Percentiles rank a stretch among this genome's conserved stretches.
phyloP scores from a whole-genome alignment of 1,140 invertebrate species.

The Drosophila tani region DNA sequence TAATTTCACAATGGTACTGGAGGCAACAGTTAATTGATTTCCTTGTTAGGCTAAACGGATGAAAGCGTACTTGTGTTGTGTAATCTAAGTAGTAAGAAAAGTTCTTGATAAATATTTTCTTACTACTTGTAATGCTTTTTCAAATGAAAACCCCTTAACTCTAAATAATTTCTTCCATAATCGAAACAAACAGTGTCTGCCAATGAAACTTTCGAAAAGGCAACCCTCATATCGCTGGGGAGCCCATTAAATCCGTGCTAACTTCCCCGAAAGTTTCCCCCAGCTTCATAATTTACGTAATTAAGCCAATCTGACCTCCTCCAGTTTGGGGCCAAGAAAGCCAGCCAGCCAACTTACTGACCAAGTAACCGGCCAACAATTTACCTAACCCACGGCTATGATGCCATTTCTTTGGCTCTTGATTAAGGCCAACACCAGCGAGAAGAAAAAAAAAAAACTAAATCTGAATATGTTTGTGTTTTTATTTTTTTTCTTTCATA shows the following conservation, averaged over 20 bases:
- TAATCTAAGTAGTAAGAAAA: no score
- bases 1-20: background rate
- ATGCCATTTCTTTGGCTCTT: conserved; percentile 65
- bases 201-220: background rate
- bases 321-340: conserved; percentile 33
- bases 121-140: background rate
- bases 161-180: background rate
- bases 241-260: conserved; percentile 3
- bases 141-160: background rate
- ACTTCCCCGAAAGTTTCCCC: conserved; percentile 31
- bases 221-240: background rate
- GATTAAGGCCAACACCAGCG: conserved; percentile 61
- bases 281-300: conserved; percentile 39
- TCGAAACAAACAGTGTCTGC: background rate
- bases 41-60: no score
- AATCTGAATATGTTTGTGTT: conserved; percentile 30
- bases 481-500: conserved; percentile 27
- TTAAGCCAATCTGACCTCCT: conserved; percentile 29
- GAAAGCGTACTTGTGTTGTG: no score
- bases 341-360: conserved; percentile 34
- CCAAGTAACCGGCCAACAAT: conserved; percentile 43
- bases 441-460: conserved; percentile 28
- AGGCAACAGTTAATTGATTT: no score
- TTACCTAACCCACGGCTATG: conserved; percentile 46
- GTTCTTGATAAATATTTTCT: no score